phyloP scores from a whole-genome alignment of 1,140 invertebrate species.

The Drosophila kurseongensis region DNA sequence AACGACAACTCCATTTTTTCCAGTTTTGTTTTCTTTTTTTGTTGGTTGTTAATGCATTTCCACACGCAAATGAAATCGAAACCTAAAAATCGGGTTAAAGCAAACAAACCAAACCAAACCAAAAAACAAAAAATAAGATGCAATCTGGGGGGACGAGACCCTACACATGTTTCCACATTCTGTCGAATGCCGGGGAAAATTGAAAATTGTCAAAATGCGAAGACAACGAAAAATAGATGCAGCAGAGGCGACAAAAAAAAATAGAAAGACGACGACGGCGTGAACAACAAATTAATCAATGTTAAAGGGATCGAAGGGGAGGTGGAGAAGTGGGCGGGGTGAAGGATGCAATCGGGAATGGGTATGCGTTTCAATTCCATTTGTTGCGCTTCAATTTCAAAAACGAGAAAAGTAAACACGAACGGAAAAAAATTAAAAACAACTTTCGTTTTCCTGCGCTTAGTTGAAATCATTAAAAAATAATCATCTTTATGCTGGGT shows the following conservation, averaged over 20 bases:
- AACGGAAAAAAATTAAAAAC: conserved; percentile 19
- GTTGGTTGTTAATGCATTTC: conserved; percentile 36
- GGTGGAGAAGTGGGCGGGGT: conserved; percentile 2
- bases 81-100: conserved; percentile 54
- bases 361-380: conserved; percentile 12
- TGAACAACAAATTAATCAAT: conserved; percentile 66
- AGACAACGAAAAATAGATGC: conserved; percentile 18
- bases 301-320: conserved; percentile 24
- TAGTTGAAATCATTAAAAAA: conserved; percentile 67
- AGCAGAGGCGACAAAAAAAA: conserved; percentile 7
- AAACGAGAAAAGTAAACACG: conserved; percentile 5
- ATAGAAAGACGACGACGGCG: conserved; percentile 20
- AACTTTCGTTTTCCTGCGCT: conserved; percentile 60
- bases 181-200: conserved; percentile 39
- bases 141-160: conserved; percentile 6
- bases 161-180: conserved; percentile 16
- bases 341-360: conserved; percentile 5
- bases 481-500: conserved; percentile 55
- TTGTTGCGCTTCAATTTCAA: conserved; percentile 22
- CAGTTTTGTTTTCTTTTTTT: conserved; percentile 9
- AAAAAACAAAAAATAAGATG: conserved; percentile 15
- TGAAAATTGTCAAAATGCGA: conserved; percentile 61
- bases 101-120: conserved; percentile 8
- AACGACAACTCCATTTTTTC: conserved; percentile 17
- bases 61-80: conserved; percentile 62